phyloP scores from a whole-genome alignment of 2,888 invertebrate genomes.

The Maniola hyperantus region DNA sequence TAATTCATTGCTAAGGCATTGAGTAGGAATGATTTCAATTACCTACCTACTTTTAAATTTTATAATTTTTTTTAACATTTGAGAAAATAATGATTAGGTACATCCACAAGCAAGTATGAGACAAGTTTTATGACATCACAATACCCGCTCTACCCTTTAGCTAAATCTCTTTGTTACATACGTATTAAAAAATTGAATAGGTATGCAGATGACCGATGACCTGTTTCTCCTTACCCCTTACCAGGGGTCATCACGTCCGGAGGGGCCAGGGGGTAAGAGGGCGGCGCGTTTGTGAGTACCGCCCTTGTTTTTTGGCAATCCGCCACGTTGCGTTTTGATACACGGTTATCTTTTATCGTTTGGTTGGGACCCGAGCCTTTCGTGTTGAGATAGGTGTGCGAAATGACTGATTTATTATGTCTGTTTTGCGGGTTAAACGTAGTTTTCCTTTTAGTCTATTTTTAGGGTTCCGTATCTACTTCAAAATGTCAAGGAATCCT shows the following conservation, averaged over 20 bases:
- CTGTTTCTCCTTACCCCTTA: slow-evolving; percentile 1
- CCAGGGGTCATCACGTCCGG: slow-evolving; percentile 14
- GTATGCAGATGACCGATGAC: slow-evolving; percentile 16
- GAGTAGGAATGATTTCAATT: too few species aligned
- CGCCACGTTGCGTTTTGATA: slow-evolving; percentile 19
- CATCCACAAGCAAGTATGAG: too few species aligned
- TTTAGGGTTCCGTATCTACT: background rate
- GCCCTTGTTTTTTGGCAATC: slow-evolving; percentile 36
- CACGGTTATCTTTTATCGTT: slow-evolving; percentile 14
- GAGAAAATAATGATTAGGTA: too few species aligned
- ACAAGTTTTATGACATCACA: too few species aligned
- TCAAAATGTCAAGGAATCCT: too few species aligned
- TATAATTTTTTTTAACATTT: too few species aligned
- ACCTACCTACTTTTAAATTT: too few species aligned
- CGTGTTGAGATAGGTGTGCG: slow-evolving; percentile 16
- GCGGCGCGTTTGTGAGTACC: slow-evolving; percentile 43
- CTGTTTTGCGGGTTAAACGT: background rate
- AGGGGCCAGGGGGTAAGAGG: slow-evolving; percentile 10
- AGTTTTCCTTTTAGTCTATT: background rate
- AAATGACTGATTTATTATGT: slow-evolving; percentile 8
- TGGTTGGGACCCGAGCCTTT: background rate
- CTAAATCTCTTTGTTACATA: too few species aligned
- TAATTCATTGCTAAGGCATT: too few species aligned
- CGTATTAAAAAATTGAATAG: background rate
- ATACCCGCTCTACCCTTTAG: too few species aligned